phyloP scores from a whole-genome alignment of 2,888 invertebrate species.

The Scaptomyza caliginosa region DNA sequence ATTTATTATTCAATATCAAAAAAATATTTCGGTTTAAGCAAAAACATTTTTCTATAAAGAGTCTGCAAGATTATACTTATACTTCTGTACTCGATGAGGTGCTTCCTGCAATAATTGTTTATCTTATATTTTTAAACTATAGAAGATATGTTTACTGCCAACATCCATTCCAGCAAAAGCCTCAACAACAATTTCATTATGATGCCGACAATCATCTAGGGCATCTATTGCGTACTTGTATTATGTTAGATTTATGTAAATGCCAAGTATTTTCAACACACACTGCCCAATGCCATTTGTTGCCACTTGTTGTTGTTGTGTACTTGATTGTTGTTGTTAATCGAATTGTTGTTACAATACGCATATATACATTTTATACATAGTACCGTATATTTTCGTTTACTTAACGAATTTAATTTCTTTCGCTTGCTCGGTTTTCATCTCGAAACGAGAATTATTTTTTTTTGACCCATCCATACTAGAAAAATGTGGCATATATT shows the following conservation, averaged over 20 bases:
- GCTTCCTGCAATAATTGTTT: no score
- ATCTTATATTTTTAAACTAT: no score
- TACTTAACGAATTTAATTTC: slow-evolving; percentile 60
- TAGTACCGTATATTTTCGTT: no score
- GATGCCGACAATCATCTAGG: slow-evolving; percentile 1
- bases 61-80: no score
- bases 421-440: slow-evolving; percentile 36
- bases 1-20: no score
- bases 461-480: background rate
- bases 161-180: no score
- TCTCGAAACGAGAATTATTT: slow-evolving; percentile 26
- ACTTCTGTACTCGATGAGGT: no score
- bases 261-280: slow-evolving; percentile 18
- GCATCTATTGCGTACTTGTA: slow-evolving; percentile 18
- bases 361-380: no score
- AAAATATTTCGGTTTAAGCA: no score
- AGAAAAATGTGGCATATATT: slow-evolving; percentile 28
- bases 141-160: no score
- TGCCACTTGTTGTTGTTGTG: slow-evolving; percentile 27
- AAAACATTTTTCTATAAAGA: no score
- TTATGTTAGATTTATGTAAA: slow-evolving; percentile 35
- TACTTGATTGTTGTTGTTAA: slow-evolving; percentile 14
- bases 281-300: slow-evolving; percentile 39
- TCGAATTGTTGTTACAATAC: slow-evolving; percentile 51
- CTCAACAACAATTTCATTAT: background rate